These are phyloP conservation scores for Hemistola chrysoprasaria DNA, from an alignment of 2,888 invertebrate species.

Conservation along the genomic window DNA sequence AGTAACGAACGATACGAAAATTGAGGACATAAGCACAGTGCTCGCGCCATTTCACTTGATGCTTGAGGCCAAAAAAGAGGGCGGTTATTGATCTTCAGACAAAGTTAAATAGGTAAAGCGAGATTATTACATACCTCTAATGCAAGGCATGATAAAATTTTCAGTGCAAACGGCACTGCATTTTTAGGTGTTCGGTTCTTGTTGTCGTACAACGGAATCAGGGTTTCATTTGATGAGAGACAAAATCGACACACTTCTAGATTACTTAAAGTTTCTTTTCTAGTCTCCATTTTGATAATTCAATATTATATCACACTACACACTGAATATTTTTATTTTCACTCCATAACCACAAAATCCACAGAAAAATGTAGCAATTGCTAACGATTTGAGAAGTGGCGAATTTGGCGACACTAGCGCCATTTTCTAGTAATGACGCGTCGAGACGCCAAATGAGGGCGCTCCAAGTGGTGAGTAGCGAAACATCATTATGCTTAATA, in stretches of 20 bases:
- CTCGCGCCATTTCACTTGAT: conserved; percentile 1
- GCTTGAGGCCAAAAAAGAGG: conserved; percentile 7
- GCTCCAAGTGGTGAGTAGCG: conserved; percentile 33
- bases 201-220: conserved; percentile 86
- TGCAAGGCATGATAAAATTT: conserved; percentile 89
- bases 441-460: conserved; percentile 37
- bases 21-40: too few relatives aligned
- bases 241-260: conserved; percentile 90
- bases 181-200: conserved; percentile 73
- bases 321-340: conserved; percentile 35
- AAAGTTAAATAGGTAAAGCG: conserved; percentile 13
- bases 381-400: conserved; percentile 19
- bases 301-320: conserved; percentile 16
- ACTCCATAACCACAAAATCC: conserved; percentile 55
- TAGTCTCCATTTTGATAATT: conserved; percentile 78
- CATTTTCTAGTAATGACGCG: conserved; percentile 20
- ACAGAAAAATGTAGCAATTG: conserved; percentile 31
- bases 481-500: conserved; percentile 16
- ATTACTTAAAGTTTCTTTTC: conserved; percentile 82
- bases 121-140: conserved; percentile 85
- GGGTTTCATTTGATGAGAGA: conserved; percentile 83
- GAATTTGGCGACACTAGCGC: conserved; percentile 46
- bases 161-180: conserved; percentile 85
- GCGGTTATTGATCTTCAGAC: conserved; percentile 2
- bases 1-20: too few relatives aligned